These are phyloP conservation scores for Macaria liturata DNA, from an alignment of 2,888 invertebrate genomes.

Conservation along the genomic window DNA sequence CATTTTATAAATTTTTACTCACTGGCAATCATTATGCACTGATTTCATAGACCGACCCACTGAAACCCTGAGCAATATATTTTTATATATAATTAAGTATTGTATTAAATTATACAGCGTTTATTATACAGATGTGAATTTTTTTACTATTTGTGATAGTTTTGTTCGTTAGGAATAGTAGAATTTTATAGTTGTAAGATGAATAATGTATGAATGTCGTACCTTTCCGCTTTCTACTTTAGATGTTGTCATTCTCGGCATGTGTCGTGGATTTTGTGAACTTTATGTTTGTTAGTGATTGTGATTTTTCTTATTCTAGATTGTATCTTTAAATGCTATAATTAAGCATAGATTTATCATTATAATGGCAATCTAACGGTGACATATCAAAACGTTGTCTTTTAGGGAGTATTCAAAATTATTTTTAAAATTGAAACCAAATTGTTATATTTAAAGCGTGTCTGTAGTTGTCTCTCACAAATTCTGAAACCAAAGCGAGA, in stretches of 20 bases:
- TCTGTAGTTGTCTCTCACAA: slow-evolving; percentile 31
- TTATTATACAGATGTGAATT: slow-evolving; percentile 73
- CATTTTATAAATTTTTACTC: slow-evolving; percentile 39
- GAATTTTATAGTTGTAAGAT: slow-evolving; percentile 54
- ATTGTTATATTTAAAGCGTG: slow-evolving; percentile 43
- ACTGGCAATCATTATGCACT: slow-evolving; percentile 64
- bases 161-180: slow-evolving; percentile 63
- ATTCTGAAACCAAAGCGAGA: slow-evolving; percentile 37
- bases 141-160: slow-evolving; percentile 71
- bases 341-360: slow-evolving; percentile 31
- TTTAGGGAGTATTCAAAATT: slow-evolving; percentile 32
- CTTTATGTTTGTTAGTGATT: slow-evolving; percentile 63
- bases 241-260: slow-evolving; percentile 70
- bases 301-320: slow-evolving; percentile 71
- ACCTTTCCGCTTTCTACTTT: slow-evolving; percentile 71
- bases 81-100: slow-evolving; percentile 80
- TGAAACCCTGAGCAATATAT: slow-evolving; percentile 81
- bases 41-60: slow-evolving; percentile 78
- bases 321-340: slow-evolving; percentile 42
- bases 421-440: slow-evolving; percentile 32
- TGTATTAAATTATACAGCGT: slow-evolving; percentile 70
- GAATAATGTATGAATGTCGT: slow-evolving; percentile 64
- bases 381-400: slow-evolving; percentile 41
- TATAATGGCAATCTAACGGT: slow-evolving; percentile 34
- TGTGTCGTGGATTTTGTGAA: slow-evolving; percentile 62